A percentile compares a stretch with the other conserved stretches of the same genome.
Conservation (phyloP, 2,888 invertebrate genomes). For the Temnothorax unifasciatus region DNA sequence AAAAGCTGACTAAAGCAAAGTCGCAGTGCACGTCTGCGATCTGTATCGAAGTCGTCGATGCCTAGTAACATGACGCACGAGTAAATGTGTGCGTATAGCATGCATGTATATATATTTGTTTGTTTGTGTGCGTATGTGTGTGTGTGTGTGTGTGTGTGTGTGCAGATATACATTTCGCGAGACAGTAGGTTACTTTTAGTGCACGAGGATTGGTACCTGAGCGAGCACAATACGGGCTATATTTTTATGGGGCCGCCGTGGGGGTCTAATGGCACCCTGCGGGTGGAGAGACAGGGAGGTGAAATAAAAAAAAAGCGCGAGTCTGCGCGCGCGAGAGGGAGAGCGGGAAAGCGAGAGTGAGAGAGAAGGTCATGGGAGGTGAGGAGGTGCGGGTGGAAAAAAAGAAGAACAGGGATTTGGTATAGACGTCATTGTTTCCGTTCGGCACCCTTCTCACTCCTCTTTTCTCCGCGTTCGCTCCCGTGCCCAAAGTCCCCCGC, state of each 20-base stretch:
- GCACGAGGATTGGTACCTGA: conserved; percentile 76
- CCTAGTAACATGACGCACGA: background rate
- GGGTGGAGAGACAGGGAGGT: conserved; percentile 72
- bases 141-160: background rate
- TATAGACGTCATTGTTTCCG: conserved; percentile 85
- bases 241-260: conserved; percentile 82
- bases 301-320: conserved; percentile 21
- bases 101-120: background rate
- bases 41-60: conserved; percentile 5
- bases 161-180: conserved; percentile 55
- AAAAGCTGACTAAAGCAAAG: conserved; percentile 39
- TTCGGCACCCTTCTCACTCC: conserved; percentile 76
- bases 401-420: conserved; percentile 81
- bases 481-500: conserved; percentile 65
- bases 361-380: conserved; percentile 28
- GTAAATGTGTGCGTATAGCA: background rate
- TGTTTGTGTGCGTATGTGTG: background rate
- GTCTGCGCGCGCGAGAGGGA: background rate
- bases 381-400: conserved; percentile 53
- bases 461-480: conserved; percentile 59
- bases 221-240: conserved; percentile 80
- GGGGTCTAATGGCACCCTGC: conserved; percentile 83
- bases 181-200: conserved; percentile 72
- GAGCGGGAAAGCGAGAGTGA: background rate
- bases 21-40: conserved; percentile 24